Conservation (phyloP, 2,113 vertebrate genomes). For the Mastomys coucha region DNA sequence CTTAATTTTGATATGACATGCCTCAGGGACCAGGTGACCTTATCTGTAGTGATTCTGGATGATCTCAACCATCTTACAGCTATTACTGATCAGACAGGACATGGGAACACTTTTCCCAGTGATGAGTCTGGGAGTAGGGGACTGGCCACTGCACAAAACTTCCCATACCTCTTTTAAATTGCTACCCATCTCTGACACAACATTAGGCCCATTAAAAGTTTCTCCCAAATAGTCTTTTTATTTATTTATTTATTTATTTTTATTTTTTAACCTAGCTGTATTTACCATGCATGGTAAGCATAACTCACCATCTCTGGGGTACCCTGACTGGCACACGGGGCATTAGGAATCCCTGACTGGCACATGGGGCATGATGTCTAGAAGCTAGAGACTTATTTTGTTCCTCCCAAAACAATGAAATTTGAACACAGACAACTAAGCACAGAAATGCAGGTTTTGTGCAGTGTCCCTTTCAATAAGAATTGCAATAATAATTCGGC, state of each 20-base stretch:
- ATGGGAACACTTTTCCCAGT: not conserved
- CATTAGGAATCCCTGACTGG: not conserved
- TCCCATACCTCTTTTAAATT: not conserved
- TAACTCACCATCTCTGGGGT: not conserved
- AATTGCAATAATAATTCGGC: no score
- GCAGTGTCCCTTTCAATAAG: not conserved
- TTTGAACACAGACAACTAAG: not conserved
- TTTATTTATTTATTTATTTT: no score
- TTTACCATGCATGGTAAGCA: not conserved
- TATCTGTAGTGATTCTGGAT: not conserved
- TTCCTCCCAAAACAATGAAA: not conserved
- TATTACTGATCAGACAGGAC: not conserved
- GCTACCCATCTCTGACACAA: not conserved
- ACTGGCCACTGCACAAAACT: not conserved
- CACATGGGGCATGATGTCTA: not conserved
- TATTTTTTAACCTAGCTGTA: no score
- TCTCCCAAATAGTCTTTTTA: not conserved
- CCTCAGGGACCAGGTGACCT: not conserved
- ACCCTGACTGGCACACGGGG: no score
- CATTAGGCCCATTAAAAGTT: not conserved
- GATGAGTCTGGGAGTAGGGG: not conserved
- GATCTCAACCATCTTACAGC: not conserved
- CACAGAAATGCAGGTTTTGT: not conserved
- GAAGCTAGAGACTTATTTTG: not conserved
- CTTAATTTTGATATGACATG: not conserved